Evolutionary conservation across 2,113 vertebrate species (phyloP).

Genomic region (Mesembrinibis cayennensis): DNA sequence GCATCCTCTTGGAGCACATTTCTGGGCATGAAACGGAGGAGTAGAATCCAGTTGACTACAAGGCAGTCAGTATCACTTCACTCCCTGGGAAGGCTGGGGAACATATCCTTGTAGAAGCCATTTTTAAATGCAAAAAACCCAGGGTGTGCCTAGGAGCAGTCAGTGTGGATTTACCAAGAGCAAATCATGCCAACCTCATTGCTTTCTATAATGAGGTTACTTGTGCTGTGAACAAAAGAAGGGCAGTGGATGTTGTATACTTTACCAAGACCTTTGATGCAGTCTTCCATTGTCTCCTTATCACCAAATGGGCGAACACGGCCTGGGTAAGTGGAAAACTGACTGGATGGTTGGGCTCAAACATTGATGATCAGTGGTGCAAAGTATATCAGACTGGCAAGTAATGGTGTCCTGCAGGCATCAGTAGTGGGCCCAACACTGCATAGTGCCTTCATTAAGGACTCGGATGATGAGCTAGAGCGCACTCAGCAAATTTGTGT

Average conservation of each 20-base stretch:
- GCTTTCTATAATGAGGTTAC: not conserved
- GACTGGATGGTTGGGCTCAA: not conserved
- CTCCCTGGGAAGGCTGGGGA: not conserved
- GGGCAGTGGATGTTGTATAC: not conserved
- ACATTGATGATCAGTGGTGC: not conserved
- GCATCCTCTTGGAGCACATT: not conserved
- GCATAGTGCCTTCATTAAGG: not conserved
- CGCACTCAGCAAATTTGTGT: not conserved
- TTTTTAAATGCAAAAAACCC: not conserved
- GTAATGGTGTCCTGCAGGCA: no score
- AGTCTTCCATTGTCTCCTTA: not conserved
- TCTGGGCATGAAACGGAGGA: not conserved
- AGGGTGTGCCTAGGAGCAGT: not conserved
- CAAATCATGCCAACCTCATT: not conserved
- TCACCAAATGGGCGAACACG: not conserved
- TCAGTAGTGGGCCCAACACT: not conserved
- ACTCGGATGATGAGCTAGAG: not conserved
- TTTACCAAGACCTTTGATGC: not conserved
- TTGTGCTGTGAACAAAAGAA: not conserved
- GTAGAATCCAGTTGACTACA: not conserved
- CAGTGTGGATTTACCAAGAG: not conserved
- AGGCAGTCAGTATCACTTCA: not conserved
- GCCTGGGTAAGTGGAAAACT: not conserved
- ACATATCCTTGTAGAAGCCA: not conserved
- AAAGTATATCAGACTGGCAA: not conserved